These are phyloP conservation scores for Nibea albiflora DNA, from an alignment of 2,113 vertebrate species.

Conservation along the genomic window DNA sequence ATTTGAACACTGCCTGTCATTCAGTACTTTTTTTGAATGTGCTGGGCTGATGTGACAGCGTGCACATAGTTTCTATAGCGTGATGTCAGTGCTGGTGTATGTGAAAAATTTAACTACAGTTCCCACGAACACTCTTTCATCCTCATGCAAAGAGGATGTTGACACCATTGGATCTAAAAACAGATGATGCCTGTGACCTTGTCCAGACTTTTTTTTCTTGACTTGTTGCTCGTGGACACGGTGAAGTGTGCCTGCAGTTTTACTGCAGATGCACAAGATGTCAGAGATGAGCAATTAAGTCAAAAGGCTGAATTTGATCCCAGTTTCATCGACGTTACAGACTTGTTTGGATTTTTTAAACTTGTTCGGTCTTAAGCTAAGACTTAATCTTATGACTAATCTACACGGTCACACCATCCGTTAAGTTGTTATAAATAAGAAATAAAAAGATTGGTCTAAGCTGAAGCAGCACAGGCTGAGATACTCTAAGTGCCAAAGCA, in stretches of 20 bases:
- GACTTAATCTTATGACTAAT: too few species aligned
- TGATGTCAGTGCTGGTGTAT: neutral
- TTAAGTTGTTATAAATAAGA: neutral
- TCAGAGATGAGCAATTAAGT: neutral
- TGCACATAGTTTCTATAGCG: too few species aligned
- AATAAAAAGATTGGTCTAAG: neutral
- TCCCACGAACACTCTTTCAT: neutral
- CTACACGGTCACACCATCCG: neutral
- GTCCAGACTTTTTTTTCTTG: neutral
- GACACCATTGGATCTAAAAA: conserved; percentile 15
- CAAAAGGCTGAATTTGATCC: neutral
- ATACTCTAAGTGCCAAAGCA: neutral
- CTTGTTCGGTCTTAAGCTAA: too few species aligned
- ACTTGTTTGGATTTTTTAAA: neutral
- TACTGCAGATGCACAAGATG: neutral
- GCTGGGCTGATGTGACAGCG: neutral
- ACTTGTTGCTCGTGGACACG: neutral
- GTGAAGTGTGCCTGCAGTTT: too few species aligned
- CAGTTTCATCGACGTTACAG: neutral
- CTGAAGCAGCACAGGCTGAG: neutral
- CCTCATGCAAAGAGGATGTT: conserved; percentile 2
- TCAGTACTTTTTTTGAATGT: neutral
- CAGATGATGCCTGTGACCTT: conserved; percentile 1
- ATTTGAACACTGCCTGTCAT: neutral
- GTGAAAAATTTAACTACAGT: neutral